These are phyloP conservation scores for Sinella curviseta DNA, from an alignment of 1,140 invertebrate genomes.

Conservation along the genomic window DNA sequence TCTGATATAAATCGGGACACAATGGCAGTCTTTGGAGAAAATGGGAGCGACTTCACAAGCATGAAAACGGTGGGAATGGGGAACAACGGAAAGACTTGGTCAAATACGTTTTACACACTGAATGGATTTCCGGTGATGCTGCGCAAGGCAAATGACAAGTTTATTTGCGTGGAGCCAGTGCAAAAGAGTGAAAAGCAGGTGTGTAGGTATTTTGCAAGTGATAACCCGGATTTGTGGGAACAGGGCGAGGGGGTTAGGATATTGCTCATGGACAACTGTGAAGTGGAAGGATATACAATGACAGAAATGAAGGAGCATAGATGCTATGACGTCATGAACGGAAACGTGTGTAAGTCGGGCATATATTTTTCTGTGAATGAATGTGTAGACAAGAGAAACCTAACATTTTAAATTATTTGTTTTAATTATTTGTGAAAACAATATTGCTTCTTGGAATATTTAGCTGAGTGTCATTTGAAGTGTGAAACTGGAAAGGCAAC, in stretches of 20 bases:
- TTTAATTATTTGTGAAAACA: not conserved
- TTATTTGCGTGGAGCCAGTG: conserved; percentile 32
- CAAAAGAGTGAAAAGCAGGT: not conserved
- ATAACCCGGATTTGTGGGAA: conserved; percentile 22
- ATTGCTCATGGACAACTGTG: not conserved
- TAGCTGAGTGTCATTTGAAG: conserved; percentile 30
- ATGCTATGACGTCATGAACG: conserved; percentile 14
- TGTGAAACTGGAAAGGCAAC: not conserved
- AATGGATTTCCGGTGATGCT: conserved; percentile 19
- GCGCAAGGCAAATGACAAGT: not conserved
- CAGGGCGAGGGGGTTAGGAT: not conserved
- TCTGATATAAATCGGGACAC: not conserved
- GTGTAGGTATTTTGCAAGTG: conserved; percentile 12
- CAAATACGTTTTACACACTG: conserved; percentile 25
- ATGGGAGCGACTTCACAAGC: conserved; percentile 12
- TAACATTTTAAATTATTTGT: not conserved
- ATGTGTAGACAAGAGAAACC: too few species aligned
- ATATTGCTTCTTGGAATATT: not conserved
- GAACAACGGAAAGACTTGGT: not conserved
- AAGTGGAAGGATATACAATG: not conserved
- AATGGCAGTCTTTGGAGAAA: conserved; percentile 15
- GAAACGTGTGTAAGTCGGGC: conserved; percentile 5
- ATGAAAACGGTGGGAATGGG: conserved; percentile 11
- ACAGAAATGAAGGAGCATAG: not conserved
- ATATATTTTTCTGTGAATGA: too few species aligned